Evolutionary conservation across 2,797 vertebrate species (phyloP), one percentile per base, ranked within the genome.

Genomic region (Epinephelus awoara): DNA sequence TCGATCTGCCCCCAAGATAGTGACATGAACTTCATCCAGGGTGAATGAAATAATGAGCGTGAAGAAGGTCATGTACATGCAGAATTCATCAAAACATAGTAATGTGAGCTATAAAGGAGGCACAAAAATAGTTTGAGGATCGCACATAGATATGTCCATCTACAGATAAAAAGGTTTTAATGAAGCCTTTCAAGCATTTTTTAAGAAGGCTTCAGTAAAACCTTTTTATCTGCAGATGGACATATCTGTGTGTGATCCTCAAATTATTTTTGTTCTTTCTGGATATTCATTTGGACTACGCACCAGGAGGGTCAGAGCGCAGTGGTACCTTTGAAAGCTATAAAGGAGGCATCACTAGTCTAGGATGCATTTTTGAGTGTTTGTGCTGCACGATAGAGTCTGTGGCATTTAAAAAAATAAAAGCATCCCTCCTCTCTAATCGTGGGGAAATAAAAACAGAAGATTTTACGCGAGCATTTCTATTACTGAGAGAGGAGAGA

Each of bases 401-500:
- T 54, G 63, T 75, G 62, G 51, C 56, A 70, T 77, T 80, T 78
- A 7, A 58, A 56, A 64, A 83, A 42, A 75, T 57, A 23, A 62
- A 85, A 40, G 4, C 29, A 47, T 19, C 18, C 19, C 54, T 54
- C 5, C 12, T 4, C 4, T 75, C 46, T 77, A 38, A 77, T 59
- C 82, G 85, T 63, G 14, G 13, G 17, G 25, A 50, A 17, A 82
- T 83, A 73, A 89, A 29, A 34, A 78, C 75, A 68, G 5, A 27
- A 75, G 13, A 58, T 56, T 54, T 71, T 63, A 54, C 17, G 77
- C 55, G 9, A 62, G 1, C 25, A 49, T 68, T 64, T 78, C 27
- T 34, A 56, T 78, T 82, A 67, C 68, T 83, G 76, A 46, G 25
- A 77, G 72, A 76, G 61, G 18, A 67, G 29, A 61, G 58, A 67